A percentile compares a stretch with the other conserved stretches of the same genome.
Conservation (phyloP, 2,888 invertebrate species). For the Graphium colonna region DNA sequence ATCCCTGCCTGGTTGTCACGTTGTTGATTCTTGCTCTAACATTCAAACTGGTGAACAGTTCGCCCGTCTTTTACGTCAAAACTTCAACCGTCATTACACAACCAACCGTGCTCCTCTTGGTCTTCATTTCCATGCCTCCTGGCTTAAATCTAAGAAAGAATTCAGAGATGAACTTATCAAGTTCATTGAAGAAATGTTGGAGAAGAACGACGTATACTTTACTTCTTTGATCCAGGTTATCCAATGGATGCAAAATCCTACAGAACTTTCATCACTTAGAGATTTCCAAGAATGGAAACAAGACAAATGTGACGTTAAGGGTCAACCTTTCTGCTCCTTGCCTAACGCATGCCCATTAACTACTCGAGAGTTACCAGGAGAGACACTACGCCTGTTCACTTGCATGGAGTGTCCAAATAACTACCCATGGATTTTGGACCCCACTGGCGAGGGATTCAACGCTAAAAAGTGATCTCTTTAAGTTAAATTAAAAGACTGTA, state of each 20-base stretch:
- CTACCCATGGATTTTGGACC: slow-evolving; percentile 96
- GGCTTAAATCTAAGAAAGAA: slow-evolving; percentile 96
- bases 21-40: slow-evolving; percentile 96
- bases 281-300: slow-evolving; percentile 97
- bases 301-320: slow-evolving; percentile 96
- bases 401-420: slow-evolving; percentile 98
- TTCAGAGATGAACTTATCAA: slow-evolving; percentile 94
- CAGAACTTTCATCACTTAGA: slow-evolving; percentile 90
- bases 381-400: slow-evolving; percentile 94
- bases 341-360: slow-evolving; percentile 95
- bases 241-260: slow-evolving; percentile 98
- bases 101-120: slow-evolving; percentile 96
- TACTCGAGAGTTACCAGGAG: slow-evolving; percentile 94
- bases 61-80: slow-evolving; percentile 92
- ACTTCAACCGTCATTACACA: slow-evolving; percentile 96
- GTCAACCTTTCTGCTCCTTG: slow-evolving; percentile 94
- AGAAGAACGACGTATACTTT: slow-evolving; percentile 94
- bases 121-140: slow-evolving; percentile 96
- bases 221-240: slow-evolving; percentile 94
- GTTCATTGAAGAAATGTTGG: slow-evolving; percentile 95
- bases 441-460: slow-evolving; percentile 95
- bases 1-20: slow-evolving; percentile 95
- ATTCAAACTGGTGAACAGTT: slow-evolving; percentile 95
- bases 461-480: slow-evolving; percentile 85
- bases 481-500: slow-evolving; percentile 74